phyloP scores from a whole-genome alignment of 2,113 vertebrate species.

The Pantherophis guttatus region DNA sequence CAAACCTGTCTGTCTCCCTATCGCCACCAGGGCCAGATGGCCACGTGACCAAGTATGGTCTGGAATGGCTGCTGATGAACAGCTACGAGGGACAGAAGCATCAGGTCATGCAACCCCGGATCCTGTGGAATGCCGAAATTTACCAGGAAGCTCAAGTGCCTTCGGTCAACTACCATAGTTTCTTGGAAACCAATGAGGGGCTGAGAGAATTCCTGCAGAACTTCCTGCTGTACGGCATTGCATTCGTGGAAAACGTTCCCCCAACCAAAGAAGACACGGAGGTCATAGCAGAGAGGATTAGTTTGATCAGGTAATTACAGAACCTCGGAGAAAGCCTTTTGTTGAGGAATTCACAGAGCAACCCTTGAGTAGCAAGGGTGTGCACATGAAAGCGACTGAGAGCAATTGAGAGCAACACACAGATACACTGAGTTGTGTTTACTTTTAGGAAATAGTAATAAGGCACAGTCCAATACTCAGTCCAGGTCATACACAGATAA shows the following conservation, averaged over 20 bases:
- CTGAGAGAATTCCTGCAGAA: slow-evolving; percentile 82
- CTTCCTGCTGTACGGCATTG: slow-evolving; percentile 87
- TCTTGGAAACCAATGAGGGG: slow-evolving; percentile 82
- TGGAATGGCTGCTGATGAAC: slow-evolving; percentile 85
- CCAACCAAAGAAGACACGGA: slow-evolving; percentile 85
- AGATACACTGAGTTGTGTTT: too few relatives aligned
- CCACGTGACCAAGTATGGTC: slow-evolving; percentile 80
- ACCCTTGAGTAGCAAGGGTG: too few relatives aligned
- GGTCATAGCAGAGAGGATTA: slow-evolving; percentile 75
- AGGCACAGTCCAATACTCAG: too few relatives aligned
- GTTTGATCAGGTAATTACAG: slow-evolving; percentile 82
- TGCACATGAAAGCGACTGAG: too few relatives aligned
- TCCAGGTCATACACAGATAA: too few relatives aligned
- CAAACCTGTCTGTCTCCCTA: background rate
- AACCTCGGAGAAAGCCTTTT: background rate
- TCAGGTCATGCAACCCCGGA: slow-evolving; percentile 73
- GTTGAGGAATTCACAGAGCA: too few relatives aligned
- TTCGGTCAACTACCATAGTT: slow-evolving; percentile 71
- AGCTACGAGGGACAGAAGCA: slow-evolving; percentile 84
- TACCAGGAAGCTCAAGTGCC: slow-evolving; percentile 77
- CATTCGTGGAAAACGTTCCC: slow-evolving; percentile 85
- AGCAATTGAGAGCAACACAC: too few relatives aligned
- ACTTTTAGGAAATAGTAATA: too few relatives aligned
- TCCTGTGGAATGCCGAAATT: slow-evolving; percentile 84
- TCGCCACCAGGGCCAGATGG: slow-evolving; percentile 80